phyloP scores from a whole-genome alignment of 2,113 vertebrate genomes.

The Phyllostomus hastatus region DNA sequence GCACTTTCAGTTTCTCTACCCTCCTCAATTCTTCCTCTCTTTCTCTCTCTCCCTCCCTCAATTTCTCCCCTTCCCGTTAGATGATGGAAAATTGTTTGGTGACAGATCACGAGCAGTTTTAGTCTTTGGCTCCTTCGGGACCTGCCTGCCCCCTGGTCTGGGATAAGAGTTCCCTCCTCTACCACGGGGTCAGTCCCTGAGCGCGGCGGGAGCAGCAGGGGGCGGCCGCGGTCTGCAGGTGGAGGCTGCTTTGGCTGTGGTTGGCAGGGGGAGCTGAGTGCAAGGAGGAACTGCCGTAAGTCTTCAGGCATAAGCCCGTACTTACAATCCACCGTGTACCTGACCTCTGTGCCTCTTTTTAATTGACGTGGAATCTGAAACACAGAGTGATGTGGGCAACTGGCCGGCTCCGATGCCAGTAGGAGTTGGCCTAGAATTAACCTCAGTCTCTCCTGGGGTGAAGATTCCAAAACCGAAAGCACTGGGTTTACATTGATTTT shows the following conservation, averaged over 20 bases:
- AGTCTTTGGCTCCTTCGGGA: not conserved
- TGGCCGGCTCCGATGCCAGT: not conserved
- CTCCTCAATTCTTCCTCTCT: not conserved
- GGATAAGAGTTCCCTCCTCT: not conserved
- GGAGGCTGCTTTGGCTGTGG: not conserved
- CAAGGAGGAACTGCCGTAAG: not conserved
- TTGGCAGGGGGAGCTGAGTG: not conserved
- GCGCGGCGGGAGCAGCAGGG: no score
- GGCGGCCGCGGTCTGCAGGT: not conserved
- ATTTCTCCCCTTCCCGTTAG: not conserved
- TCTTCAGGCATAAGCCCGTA: not conserved
- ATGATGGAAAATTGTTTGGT: not conserved
- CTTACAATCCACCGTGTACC: not conserved
- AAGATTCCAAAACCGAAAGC: not conserved
- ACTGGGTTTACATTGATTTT: not conserved
- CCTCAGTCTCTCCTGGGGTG: not conserved
- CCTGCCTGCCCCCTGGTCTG: not conserved
- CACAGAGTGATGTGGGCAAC: not conserved
- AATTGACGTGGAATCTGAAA: not conserved
- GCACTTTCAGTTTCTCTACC: not conserved
- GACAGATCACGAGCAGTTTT: not conserved
- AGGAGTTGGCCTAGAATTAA: not conserved
- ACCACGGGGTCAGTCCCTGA: not conserved
- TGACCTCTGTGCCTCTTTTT: not conserved
- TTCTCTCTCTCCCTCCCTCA: no score